Percentiles rank a stretch among this genome's conserved stretches.
Evolutionary conservation across 92 coral and sea anemone genomes (phyloP).

Genomic region (Parazoanthus darwini): DNA sequence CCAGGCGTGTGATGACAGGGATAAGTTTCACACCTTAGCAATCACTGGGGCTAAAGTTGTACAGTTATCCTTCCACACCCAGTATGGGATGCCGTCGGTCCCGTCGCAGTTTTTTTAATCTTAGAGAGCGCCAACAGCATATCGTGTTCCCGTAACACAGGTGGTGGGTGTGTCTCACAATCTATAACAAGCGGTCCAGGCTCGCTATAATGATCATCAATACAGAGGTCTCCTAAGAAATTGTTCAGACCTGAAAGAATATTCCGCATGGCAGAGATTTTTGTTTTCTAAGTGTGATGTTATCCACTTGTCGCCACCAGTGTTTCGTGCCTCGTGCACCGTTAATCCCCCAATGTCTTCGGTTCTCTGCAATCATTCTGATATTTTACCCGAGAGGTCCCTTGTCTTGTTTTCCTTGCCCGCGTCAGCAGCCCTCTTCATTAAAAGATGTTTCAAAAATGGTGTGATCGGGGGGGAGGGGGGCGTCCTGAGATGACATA

Average conservation of each 20-base stretch:
- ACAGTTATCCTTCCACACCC: slow-evolving; percentile 38
- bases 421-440: slow-evolving; percentile 33
- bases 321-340: slow-evolving; percentile 19
- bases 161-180: slow-evolving; percentile 33
- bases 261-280: slow-evolving; percentile 27
- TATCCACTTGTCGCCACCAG: slow-evolving; percentile 49
- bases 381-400: slow-evolving; percentile 24
- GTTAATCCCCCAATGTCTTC: slow-evolving; percentile 34
- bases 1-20: slow-evolving; percentile 42
- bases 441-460: slow-evolving; percentile 26
- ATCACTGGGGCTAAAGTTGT: slow-evolving; percentile 34
- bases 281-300: slow-evolving; percentile 41
- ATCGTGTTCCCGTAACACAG: slow-evolving; percentile 27
- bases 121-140: slow-evolving; percentile 12
- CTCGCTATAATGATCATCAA: slow-evolving; percentile 22
- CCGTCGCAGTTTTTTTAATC: slow-evolving; percentile 32
- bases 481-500: slow-evolving; percentile 16
- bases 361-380: slow-evolving; percentile 30
- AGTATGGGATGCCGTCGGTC: slow-evolving; percentile 42
- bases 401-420: slow-evolving; percentile 12
- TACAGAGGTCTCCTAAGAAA: slow-evolving; percentile 27
- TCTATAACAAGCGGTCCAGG: slow-evolving; percentile 30
- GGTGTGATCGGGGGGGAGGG: slow-evolving; percentile 27
- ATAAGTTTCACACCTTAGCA: slow-evolving; percentile 24
- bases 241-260: slow-evolving; percentile 35